phyloP scores from a whole-genome alignment of 2,888 invertebrate genomes.

The Hypena proboscidalis region DNA sequence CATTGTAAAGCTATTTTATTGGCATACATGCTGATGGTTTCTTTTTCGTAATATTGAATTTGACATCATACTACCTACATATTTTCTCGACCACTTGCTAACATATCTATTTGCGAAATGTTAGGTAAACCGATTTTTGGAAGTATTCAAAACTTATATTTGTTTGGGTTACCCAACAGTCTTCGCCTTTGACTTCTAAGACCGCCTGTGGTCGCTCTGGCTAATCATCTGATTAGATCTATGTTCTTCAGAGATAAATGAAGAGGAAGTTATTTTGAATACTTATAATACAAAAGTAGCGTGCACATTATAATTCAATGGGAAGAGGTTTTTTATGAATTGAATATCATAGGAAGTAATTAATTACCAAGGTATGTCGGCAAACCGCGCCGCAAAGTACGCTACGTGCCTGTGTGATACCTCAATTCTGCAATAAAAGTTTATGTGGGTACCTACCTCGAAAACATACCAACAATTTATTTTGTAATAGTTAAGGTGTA shows the following conservation, averaged over 20 bases:
- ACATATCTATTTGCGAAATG: no score
- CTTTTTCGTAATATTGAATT: no score
- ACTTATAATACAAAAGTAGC: constrained; percentile 24
- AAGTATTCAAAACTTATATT: no score
- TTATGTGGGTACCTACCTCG: neutral
- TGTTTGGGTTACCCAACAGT: no score
- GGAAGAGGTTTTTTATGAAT: constrained; percentile 32
- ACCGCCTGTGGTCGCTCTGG: constrained; percentile 28
- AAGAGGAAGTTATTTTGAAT: constrained; percentile 39
- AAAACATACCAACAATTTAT: no score
- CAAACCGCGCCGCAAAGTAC: constrained; percentile 14
- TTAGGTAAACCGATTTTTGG: no score
- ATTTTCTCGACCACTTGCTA: no score
- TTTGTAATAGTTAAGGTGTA: no score
- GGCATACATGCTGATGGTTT: no score
- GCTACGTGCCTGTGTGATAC: neutral
- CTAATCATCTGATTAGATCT: constrained; percentile 21
- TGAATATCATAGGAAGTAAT: constrained; percentile 41
- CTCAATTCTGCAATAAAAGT: neutral
- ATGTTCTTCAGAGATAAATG: constrained; percentile 17
- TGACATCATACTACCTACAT: no score
- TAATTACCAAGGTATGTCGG: constrained; percentile 31
- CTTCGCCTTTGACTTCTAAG: neutral
- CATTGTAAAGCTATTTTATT: no score
- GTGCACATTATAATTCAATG: constrained; percentile 37